Evolutionary conservation across 2,797 vertebrate species (phyloP).

Genomic region (Tauraco hartlaubi): DNA sequence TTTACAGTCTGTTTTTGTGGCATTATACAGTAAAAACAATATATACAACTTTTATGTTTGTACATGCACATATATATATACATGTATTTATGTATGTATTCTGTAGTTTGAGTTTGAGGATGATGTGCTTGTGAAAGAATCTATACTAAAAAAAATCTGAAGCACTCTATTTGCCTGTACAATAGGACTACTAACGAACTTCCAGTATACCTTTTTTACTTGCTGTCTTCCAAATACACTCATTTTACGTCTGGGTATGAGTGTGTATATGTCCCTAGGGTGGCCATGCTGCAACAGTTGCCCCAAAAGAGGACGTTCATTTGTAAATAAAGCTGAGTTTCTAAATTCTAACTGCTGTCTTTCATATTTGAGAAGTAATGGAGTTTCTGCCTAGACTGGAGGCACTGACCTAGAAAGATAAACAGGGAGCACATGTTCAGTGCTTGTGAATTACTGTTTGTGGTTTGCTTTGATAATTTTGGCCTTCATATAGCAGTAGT

Average conservation of each 20-base stretch:
- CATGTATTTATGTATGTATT: not conserved
- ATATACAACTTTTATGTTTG: not conserved
- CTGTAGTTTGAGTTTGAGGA: not conserved
- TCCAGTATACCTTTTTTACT: not conserved
- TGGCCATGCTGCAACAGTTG: not conserved
- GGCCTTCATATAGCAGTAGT: constrained; percentile 20
- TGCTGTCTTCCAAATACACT: not conserved
- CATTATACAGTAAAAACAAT: not conserved
- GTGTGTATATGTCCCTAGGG: not conserved
- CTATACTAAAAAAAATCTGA: not conserved
- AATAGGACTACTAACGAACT: not conserved
- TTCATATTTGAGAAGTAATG: constrained; percentile 2
- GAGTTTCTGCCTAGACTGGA: not conserved
- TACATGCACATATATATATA: not conserved
- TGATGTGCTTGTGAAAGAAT: not conserved
- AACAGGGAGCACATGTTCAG: constrained; percentile 30
- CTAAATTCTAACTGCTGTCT: not conserved
- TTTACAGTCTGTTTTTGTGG: not conserved
- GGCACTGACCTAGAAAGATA: constrained; percentile 40
- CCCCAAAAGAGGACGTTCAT: not conserved
- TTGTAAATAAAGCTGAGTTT: not conserved
- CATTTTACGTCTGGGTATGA: not conserved
- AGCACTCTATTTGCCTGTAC: not conserved
- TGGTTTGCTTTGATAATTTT: constrained; percentile 67
- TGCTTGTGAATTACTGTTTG: constrained; percentile 44